Percentiles rank a stretch among this genome's conserved stretches.
These are phyloP conservation scores for Tridacna gigas DNA, from an alignment of 2,888 invertebrate genomes.

Conservation along the genomic window DNA sequence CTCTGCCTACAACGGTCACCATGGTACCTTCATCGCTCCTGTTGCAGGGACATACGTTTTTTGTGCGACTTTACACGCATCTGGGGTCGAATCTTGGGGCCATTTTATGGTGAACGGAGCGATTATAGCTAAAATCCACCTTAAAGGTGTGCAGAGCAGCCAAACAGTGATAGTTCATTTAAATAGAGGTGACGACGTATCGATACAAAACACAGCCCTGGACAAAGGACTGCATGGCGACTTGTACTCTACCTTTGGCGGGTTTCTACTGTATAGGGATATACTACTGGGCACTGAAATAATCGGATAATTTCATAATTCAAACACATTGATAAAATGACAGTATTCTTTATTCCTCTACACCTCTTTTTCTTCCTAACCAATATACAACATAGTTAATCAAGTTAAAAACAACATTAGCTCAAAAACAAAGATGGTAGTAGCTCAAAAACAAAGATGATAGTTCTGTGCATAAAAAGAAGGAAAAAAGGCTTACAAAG, in stretches of 20 bases:
- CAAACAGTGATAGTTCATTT: slow-evolving; percentile 24
- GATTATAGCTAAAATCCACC: slow-evolving; percentile 12
- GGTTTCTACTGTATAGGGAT: slow-evolving; percentile 30
- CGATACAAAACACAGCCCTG: slow-evolving; percentile 10
- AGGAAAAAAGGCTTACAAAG: too few species aligned
- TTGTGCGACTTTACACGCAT: neutral
- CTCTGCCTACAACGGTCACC: slow-evolving; percentile 31
- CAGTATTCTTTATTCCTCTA: too few species aligned
- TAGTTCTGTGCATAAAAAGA: too few species aligned
- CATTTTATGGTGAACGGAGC: slow-evolving; percentile 22
- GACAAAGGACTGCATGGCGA: slow-evolving; percentile 11
- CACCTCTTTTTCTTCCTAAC: too few species aligned
- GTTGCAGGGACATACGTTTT: slow-evolving; percentile 31
- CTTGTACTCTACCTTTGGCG: slow-evolving; percentile 20
- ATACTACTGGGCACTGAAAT: neutral
- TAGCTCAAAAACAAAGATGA: too few species aligned
- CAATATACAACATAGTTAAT: too few species aligned
- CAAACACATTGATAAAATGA: too few species aligned
- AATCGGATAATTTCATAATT: slow-evolving; percentile 1
- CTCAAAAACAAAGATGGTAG: too few species aligned
- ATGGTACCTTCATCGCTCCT: slow-evolving; percentile 36
- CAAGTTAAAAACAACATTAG: too few species aligned
- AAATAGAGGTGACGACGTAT: slow-evolving; percentile 30
- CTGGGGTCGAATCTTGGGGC: slow-evolving; percentile 7
- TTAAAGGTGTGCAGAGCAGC: neutral